A percentile compares a stretch with the other conserved stretches of the same genome.
These are phyloP conservation scores for Graphium colonna DNA, from an alignment of 2,888 invertebrate genomes.

Conservation along the genomic window DNA sequence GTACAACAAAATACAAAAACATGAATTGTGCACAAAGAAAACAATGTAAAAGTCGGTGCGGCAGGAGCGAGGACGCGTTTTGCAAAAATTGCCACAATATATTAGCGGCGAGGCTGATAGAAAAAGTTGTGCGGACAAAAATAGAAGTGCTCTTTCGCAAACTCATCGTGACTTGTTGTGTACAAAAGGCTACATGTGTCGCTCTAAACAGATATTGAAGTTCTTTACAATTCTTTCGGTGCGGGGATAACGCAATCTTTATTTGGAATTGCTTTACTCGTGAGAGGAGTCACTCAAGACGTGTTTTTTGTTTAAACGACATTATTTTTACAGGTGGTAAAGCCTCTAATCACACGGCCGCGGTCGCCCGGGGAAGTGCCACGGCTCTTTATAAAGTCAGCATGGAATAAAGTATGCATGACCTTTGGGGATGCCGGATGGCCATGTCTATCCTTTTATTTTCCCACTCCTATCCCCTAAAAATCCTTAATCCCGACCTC, in stretches of 20 bases:
- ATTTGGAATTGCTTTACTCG: neutral
- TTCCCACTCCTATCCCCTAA: no score
- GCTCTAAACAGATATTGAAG: conserved; percentile 7
- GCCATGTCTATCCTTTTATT: no score
- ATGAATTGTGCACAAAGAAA: conserved; percentile 4
- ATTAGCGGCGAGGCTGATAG: conserved; percentile 53
- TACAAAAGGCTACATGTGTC: conserved; percentile 2
- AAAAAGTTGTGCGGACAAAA: conserved; percentile 50
- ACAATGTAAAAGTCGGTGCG: conserved; percentile 5
- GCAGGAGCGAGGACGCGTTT: conserved; percentile 3
- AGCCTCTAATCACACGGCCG: no score
- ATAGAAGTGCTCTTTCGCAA: conserved; percentile 21
- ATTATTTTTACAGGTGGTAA: no score
- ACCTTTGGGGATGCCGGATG: no score
- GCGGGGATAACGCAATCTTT: neutral
- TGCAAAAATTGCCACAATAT: conserved; percentile 53
- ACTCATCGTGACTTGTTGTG: conserved; percentile 20
- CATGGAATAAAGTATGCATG: no score
- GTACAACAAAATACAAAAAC: neutral
- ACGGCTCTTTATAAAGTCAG: no score
- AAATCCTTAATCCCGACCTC: no score
- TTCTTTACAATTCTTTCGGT: conserved; percentile 7
- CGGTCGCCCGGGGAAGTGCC: no score
- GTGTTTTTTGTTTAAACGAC: no score
- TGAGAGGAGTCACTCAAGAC: no score